Conservation (phyloP, 1,140 invertebrate species). For the Globodera ellingtonae region DNA sequence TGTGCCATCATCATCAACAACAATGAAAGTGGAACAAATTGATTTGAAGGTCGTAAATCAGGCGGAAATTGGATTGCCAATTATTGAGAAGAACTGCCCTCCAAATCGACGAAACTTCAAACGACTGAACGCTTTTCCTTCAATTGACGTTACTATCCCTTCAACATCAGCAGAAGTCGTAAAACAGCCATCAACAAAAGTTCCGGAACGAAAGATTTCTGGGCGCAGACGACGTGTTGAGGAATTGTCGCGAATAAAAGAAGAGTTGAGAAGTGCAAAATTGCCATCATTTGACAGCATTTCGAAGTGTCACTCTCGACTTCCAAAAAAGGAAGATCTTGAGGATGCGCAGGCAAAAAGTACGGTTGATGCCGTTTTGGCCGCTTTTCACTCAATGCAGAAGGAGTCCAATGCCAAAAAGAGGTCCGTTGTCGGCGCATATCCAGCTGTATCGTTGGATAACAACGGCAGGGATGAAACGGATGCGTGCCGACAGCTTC, state of each 20-base stretch:
- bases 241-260: constrained; percentile 45
- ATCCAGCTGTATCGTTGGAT: constrained; percentile 10
- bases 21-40: not conserved
- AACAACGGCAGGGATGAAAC: constrained; percentile 2
- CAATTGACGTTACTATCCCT: constrained; percentile 19
- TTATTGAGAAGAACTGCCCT: not conserved
- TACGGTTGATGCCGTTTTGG: constrained; percentile 45
- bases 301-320: constrained; percentile 22
- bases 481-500: not conserved
- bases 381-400: constrained; percentile 38
- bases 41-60: not conserved
- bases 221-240: constrained; percentile 32
- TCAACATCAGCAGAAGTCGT: constrained; percentile 13
- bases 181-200: not conserved
- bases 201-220: constrained; percentile 39
- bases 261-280: constrained; percentile 48
- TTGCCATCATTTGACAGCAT: constrained; percentile 27
- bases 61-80: not conserved
- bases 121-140: constrained; percentile 13
- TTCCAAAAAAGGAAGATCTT: constrained; percentile 38
- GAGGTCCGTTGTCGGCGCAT: not conserved
- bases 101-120: not conserved
- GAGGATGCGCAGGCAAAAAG: constrained; percentile 54
- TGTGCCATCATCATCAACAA: constrained; percentile 2
- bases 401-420: constrained; percentile 6